Evolutionary conservation across 1,140 invertebrate species (phyloP), one percentile per base, ranked within the genome.

Genomic region (Pseudomyrmex gracilis): DNA sequence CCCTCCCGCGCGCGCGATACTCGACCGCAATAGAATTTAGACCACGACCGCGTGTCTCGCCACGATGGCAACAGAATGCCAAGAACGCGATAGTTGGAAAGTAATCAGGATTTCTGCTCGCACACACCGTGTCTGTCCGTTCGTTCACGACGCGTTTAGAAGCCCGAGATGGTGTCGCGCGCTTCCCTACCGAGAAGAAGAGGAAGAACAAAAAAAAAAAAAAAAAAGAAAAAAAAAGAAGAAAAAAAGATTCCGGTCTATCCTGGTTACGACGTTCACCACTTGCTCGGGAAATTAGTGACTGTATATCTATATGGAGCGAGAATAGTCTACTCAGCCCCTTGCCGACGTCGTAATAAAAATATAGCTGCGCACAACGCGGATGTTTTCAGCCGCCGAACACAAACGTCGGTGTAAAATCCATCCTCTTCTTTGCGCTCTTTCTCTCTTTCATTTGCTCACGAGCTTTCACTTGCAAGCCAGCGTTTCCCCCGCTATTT

Each of bases 241-340:
- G 57, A 12, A 73, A 49, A 76, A 51, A 3, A 15, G 34, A 34
- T 24, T 24, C 64, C 53, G 15, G 1, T 24, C 20, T 0, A 17
- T 43, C 15, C 20, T 17, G 5, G 58, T 73, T 77, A 67, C 24
- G 57, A 49, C 43, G 63, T 55, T 78, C 73, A 13, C 15, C 57
- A 57, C 49, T 85, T 82, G 51, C 66, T 82, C 45, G 71, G 47
- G 60, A 76, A 78, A 88, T 88, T 85, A 88, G 77, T 71, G 71
- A 77, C 64, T 22, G 47, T 43, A n/a, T 13, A n/a, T 13, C 53
- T 63, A 45, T 15, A 83, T 34, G 43, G 13, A 43, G 34, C 15
- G 60, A 47, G 34, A 55, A 73, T 85, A 88, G 66, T 88, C 73
- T 47, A 47, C 47, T 87, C 61, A 22, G 51, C 34, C 20, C 34